phyloP scores from a whole-genome alignment of 2,888 invertebrate genomes.

The Subacronicta megacephala region DNA sequence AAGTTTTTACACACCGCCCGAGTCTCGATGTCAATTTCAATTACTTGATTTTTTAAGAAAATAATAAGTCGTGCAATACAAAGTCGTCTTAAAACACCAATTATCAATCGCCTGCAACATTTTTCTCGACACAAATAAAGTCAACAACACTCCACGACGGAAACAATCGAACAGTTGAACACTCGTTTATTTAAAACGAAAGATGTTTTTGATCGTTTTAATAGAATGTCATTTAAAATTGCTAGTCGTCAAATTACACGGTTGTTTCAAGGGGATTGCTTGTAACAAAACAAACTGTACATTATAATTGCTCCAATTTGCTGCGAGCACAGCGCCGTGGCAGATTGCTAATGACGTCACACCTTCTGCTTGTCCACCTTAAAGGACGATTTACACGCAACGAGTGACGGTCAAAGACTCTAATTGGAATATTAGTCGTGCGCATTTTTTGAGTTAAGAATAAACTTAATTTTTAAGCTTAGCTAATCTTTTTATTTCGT shows the following conservation, averaged over 20 bases:
- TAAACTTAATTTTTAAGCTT: not conserved
- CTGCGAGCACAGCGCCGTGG: conserved; percentile 69
- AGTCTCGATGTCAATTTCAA: not conserved
- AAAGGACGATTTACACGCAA: conserved; percentile 52
- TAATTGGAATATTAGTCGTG: not conserved
- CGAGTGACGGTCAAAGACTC: conserved; percentile 12
- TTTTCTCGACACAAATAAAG: conserved; percentile 5
- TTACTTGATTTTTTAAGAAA: not conserved
- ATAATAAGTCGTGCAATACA: not conserved
- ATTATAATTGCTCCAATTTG: conserved; percentile 84
- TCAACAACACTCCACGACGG: conserved; percentile 11
- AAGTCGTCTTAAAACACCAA: conserved; percentile 3
- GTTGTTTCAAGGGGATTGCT: conserved; percentile 48
- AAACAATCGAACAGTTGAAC: conserved; percentile 38
- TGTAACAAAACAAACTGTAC: conserved; percentile 75
- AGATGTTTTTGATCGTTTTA: conserved; percentile 58
- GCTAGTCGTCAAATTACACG: conserved; percentile 47
- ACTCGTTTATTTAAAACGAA: conserved; percentile 44
- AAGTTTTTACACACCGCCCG: too few relatives aligned
- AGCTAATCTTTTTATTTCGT: not conserved
- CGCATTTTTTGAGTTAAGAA: not conserved
- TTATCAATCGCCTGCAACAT: conserved; percentile 11
- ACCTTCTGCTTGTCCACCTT: conserved; percentile 64
- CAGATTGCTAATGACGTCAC: conserved; percentile 82
- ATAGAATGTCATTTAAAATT: conserved; percentile 37